phyloP scores from a whole-genome alignment of 2,113 vertebrate genomes.

The Erythrocercus mccallii region DNA sequence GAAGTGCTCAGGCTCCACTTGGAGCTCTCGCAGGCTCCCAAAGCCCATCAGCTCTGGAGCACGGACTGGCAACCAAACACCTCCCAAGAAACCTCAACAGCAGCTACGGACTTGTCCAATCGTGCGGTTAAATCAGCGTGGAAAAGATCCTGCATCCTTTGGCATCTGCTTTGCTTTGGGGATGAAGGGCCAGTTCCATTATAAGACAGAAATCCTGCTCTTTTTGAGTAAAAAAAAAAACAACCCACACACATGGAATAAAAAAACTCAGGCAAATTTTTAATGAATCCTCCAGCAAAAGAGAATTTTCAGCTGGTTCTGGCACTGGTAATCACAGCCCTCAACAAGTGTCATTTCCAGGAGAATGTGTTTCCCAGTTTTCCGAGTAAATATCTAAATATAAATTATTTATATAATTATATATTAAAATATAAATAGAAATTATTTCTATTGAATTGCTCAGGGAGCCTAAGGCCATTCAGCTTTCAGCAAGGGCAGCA shows the following conservation, averaged over 20 bases:
- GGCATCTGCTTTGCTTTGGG: background rate
- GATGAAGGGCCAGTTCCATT: background rate
- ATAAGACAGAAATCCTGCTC: background rate
- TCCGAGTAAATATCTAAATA: background rate
- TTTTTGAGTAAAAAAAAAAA: background rate
- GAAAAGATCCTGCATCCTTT: background rate
- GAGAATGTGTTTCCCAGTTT: background rate
- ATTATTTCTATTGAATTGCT: background rate
- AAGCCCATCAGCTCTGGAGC: background rate
- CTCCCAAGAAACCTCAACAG: background rate
- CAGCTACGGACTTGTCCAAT: background rate
- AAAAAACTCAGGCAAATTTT: background rate
- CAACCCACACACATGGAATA: accelerated
- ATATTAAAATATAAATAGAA: background rate
- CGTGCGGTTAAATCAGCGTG: accelerated
- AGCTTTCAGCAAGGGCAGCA: background rate
- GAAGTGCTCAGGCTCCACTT: background rate
- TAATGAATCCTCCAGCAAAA: background rate
- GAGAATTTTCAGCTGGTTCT: background rate
- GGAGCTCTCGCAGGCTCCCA: background rate
- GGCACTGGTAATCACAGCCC: background rate
- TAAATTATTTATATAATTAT: background rate
- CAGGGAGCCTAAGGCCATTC: background rate
- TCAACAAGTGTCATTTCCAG: accelerated
- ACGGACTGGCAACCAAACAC: background rate